Conservation (phyloP, 2,797 vertebrate species). For the Chelonia mydas region DNA sequence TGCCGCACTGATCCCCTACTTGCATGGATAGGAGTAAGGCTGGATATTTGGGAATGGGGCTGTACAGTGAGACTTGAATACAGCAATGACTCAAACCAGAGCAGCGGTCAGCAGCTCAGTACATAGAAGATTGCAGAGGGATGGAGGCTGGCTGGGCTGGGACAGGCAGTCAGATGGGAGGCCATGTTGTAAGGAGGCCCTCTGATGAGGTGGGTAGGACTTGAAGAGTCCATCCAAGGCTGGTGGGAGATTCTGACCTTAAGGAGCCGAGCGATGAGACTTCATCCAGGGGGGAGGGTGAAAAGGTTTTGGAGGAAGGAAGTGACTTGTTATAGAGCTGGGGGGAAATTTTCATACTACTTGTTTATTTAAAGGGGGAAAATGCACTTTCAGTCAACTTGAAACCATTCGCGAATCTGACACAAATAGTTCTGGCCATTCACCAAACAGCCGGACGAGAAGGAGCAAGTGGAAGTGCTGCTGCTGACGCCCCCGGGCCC, state of each 20-base stretch:
- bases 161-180: neutral
- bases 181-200: too few relatives aligned
- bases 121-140: too few relatives aligned
- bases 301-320: neutral
- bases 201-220: too few relatives aligned
- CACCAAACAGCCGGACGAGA: too few relatives aligned
- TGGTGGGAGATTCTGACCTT: neutral
- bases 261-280: neutral
- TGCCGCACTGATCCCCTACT: neutral
- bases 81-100: neutral
- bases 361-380: too few relatives aligned
- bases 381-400: too few relatives aligned
- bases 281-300: neutral
- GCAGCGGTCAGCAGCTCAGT: neutral
- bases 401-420: too few relatives aligned
- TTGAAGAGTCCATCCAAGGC: neutral
- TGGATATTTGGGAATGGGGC: neutral
- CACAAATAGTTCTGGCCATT: too few relatives aligned
- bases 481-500: accelerated
- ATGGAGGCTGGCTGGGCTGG: neutral
- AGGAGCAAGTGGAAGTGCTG: too few relatives aligned
- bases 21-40: neutral
- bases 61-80: neutral
- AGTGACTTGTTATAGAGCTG: neutral
- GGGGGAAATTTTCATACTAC: too few relatives aligned